These are phyloP conservation scores for Vespertilio murinus DNA, from an alignment of 2,797 vertebrate species.

Conservation along the genomic window DNA sequence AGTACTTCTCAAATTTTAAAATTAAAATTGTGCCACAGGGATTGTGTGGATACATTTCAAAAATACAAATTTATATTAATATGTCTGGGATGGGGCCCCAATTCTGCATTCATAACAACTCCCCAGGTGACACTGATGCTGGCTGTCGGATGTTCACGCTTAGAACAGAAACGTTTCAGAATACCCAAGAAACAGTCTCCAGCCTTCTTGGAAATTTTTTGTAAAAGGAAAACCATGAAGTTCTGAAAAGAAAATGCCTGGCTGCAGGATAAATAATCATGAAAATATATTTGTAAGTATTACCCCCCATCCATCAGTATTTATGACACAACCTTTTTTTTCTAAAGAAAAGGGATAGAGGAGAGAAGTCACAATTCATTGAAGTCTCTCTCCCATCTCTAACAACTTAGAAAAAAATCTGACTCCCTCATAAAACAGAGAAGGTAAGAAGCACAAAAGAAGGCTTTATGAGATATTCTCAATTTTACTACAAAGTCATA, in stretches of 20 bases:
- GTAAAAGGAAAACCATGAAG: not conserved
- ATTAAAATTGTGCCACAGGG: too few species aligned
- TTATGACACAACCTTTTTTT: not conserved
- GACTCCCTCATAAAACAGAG: not conserved
- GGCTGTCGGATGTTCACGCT: not conserved
- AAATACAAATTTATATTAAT: not conserved
- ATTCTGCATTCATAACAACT: not conserved
- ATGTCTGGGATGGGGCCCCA: not conserved
- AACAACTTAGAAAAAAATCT: not conserved
- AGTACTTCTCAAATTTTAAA: not conserved
- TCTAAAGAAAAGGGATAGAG: not conserved
- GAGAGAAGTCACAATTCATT: not conserved
- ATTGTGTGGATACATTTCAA: not conserved
- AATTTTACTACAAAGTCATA: slow-evolving; percentile 7
- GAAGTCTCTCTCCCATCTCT: not conserved
- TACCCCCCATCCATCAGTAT: not conserved
- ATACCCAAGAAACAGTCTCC: not conserved
- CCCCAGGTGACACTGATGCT: not conserved
- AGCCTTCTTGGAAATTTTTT: not conserved
- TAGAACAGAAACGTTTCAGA: not conserved
- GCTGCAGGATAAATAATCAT: not conserved
- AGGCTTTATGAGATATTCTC: not conserved
- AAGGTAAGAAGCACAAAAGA: not conserved
- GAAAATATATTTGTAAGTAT: not conserved
- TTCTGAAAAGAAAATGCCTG: not conserved